phyloP scores from a whole-genome alignment of 2,888 invertebrate species.

The Tenodera sinensis region DNA sequence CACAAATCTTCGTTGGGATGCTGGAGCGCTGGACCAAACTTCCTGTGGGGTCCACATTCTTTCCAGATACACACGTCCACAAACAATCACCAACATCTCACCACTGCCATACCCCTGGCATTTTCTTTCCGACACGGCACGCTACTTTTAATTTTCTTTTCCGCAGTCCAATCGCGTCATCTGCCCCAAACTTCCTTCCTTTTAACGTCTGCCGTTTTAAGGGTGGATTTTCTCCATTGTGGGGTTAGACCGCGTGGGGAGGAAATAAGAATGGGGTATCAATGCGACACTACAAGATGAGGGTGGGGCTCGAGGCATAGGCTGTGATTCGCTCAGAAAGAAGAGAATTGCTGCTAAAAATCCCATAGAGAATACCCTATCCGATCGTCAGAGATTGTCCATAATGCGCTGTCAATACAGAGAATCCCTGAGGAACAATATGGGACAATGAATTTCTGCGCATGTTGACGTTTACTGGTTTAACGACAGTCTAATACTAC shows the following conservation, averaged over 20 bases:
- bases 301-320: background rate
- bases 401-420: background rate
- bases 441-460: too few species aligned
- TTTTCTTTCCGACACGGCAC: background rate
- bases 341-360: background rate
- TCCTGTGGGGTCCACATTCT: background rate
- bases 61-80: background rate
- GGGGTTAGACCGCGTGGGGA: background rate
- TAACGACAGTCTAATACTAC: too few species aligned
- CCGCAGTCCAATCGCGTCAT: background rate
- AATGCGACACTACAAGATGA: background rate
- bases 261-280: background rate
- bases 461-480: too few species aligned
- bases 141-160: conserved; percentile 4
- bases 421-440: background rate
- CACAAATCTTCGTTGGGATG: background rate
- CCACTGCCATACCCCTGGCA: background rate
- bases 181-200: conserved; percentile 7
- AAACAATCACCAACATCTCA: background rate
- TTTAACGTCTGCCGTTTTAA: background rate
- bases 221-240: conserved; percentile 1
- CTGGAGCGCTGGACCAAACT: background rate
- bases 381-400: background rate
- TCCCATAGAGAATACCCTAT: background rate
- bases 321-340: background rate